These are phyloP conservation scores for Lophius americanus DNA, from an alignment of 2,797 vertebrate genomes.

Conservation along the genomic window DNA sequence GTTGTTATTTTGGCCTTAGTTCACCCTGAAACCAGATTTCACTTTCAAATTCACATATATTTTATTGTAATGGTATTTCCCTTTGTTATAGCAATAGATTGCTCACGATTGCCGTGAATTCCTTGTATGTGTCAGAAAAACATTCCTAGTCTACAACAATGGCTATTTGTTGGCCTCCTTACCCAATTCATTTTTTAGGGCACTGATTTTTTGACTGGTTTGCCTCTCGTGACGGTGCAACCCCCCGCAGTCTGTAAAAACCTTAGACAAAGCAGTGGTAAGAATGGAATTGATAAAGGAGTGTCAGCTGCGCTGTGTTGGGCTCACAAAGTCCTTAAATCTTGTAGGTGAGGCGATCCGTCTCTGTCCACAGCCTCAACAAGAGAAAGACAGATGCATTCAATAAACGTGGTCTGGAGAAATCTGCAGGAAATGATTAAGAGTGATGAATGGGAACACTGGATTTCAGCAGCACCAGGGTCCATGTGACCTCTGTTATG, in stretches of 20 bases:
- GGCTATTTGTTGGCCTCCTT: too few relatives aligned
- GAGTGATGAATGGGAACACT: conserved; percentile 78
- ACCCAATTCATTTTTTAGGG: too few relatives aligned
- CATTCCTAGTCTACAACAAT: too few relatives aligned
- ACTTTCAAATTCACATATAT: too few relatives aligned
- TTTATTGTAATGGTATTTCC: too few relatives aligned
- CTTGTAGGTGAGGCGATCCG: conserved; percentile 61
- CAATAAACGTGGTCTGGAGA: conserved; percentile 83
- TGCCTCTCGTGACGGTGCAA: too few relatives aligned
- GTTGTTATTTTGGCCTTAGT: too few relatives aligned
- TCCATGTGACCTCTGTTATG: conserved; percentile 74
- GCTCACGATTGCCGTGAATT: too few relatives aligned
- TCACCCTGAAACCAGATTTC: too few relatives aligned
- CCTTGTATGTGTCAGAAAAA: too few relatives aligned
- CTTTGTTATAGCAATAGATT: too few relatives aligned
- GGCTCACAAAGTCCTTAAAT: conserved; percentile 77
- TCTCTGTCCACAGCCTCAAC: conserved; percentile 74
- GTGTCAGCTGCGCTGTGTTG: conserved; percentile 63
- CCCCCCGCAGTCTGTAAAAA: conserved; percentile 9
- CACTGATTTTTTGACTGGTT: too few relatives aligned
- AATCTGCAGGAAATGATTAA: conserved; percentile 85
- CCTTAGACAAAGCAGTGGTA: conserved; percentile 47
- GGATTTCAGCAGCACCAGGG: conserved; percentile 51
- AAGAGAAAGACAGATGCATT: conserved; percentile 79
- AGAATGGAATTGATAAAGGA: conserved; percentile 75